Evolutionary conservation across 2,113 vertebrate genomes (phyloP).

Genomic region (Cricetomys ansorgei): DNA sequence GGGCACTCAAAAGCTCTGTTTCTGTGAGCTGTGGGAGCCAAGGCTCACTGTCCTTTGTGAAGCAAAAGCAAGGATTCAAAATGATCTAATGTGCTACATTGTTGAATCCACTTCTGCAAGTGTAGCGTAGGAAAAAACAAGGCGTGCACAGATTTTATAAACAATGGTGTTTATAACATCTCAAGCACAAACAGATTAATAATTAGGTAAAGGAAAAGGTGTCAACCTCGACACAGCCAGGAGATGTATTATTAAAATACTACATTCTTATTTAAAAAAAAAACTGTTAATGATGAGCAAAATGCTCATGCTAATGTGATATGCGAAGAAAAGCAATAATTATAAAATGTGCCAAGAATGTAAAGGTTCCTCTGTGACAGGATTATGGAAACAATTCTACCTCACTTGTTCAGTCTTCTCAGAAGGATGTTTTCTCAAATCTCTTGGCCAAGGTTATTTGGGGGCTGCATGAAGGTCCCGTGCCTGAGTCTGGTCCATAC

Average conservation of each 20-base stretch:
- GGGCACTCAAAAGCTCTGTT: background rate
- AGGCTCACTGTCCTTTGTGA: background rate
- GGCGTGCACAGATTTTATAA: background rate
- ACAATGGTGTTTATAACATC: background rate
- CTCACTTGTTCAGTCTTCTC: background rate
- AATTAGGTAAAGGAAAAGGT: background rate
- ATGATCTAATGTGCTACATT: background rate
- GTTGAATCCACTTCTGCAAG: background rate
- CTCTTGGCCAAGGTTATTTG: background rate
- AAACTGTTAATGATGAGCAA: background rate
- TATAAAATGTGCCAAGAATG: background rate
- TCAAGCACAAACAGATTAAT: background rate
- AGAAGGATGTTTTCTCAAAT: background rate
- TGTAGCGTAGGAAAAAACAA: background rate
- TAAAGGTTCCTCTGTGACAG: background rate
- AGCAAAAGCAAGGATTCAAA: background rate
- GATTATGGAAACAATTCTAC: background rate
- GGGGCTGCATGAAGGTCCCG: background rate
- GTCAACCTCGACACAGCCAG: background rate
- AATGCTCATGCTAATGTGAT: background rate
- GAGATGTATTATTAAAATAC: background rate
- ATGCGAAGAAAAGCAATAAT: background rate
- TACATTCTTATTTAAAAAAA: constrained; percentile 10
- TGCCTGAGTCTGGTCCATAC: background rate
- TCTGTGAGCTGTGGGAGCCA: background rate